These are phyloP conservation scores for Oenanthe melanoleuca DNA, from an alignment of 2,113 vertebrate species.

Conservation along the genomic window DNA sequence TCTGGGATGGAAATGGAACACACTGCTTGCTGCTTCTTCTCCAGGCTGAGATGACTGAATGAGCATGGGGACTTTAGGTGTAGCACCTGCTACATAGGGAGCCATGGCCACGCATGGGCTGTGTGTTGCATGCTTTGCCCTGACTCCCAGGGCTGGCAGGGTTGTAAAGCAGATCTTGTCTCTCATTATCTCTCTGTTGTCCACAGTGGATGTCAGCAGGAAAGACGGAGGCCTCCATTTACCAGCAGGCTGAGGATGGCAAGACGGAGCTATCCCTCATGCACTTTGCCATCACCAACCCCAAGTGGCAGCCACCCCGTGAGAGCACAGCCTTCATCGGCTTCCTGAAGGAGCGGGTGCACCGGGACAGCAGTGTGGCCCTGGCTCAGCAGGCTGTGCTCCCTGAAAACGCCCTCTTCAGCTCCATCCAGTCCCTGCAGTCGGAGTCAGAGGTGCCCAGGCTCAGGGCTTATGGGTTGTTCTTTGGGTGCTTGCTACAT, in stretches of 20 bases:
- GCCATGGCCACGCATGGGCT: not conserved
- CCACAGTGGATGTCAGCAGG: constrained; percentile 93
- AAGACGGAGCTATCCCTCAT: constrained; percentile 98
- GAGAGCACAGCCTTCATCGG: constrained; percentile 97
- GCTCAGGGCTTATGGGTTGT: not conserved
- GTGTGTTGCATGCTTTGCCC: not conserved
- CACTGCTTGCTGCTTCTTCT: not conserved
- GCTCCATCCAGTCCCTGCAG: constrained; percentile 84
- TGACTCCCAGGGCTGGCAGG: not conserved
- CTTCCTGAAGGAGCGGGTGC: constrained; percentile 93
- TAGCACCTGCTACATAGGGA: not conserved
- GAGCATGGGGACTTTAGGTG: not conserved
- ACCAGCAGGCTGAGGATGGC: constrained; percentile 97
- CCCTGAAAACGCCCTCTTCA: constrained; percentile 82
- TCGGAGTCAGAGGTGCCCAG: constrained; percentile 87
- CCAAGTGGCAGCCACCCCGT: constrained; percentile 93
- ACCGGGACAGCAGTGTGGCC: constrained; percentile 83
- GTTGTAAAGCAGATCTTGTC: not conserved
- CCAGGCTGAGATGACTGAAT: not conserved
- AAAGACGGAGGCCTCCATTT: constrained; percentile 95
- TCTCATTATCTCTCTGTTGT: not conserved
- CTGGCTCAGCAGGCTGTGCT: constrained; percentile 78
- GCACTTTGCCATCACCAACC: constrained; percentile 99
- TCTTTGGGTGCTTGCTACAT: not conserved
- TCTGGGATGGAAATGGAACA: not conserved